Base-by-base conservation (phyloP, 2,113 vertebrate genomes). In the Elephantulus edwardii region DNA sequence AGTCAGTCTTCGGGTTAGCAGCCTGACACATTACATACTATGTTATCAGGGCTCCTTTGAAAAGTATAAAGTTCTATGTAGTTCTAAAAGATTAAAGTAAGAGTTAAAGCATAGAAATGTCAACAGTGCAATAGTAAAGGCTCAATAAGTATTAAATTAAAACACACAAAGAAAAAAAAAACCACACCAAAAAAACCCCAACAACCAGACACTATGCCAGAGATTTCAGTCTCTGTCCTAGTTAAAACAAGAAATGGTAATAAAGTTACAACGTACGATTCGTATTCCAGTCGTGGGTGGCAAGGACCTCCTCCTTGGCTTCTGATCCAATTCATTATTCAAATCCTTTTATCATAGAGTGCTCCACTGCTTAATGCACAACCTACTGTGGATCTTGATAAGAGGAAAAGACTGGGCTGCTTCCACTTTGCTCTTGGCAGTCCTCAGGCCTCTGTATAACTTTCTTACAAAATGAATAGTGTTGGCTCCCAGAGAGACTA, bases 351-450 rank as follows among this genome's bases (percentile, higher is more conserved):
- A 71, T 78, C 52, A 40, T 0, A 11, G 42, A 89, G 78, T 19
- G 58, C n/a, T 75, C 44, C 38, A 22, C 11, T 8, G 83, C 72
- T 81, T 86, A 64, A 75, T 40, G 91, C 48, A 85, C 92, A 90
- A 83, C 88, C 83, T 71, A 92, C 91, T 78, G 90, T 42, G 83
- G 93, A 80, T 94, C 94, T 89, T 92, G 93, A 95, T 95, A 95
- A 95, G 94, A 88, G 60, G 80, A 60, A 90, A 92, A 79, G 66
- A 28, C 90, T 78, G 80, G 79, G 90, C 79, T 93, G 90, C 89
- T 95, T 93, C 91, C 80, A 81, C 89, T 93, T 88, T 86, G 92
- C 92, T 92, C 76, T 91, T 94, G 93, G 95, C 95, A 91, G 79
- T 58, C 71, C 86, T 94, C 60, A 38, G 82, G 85, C 88, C 83